Evolutionary conservation across 2,113 vertebrate genomes (phyloP).

Genomic region (Patagioenas fasciata): DNA sequence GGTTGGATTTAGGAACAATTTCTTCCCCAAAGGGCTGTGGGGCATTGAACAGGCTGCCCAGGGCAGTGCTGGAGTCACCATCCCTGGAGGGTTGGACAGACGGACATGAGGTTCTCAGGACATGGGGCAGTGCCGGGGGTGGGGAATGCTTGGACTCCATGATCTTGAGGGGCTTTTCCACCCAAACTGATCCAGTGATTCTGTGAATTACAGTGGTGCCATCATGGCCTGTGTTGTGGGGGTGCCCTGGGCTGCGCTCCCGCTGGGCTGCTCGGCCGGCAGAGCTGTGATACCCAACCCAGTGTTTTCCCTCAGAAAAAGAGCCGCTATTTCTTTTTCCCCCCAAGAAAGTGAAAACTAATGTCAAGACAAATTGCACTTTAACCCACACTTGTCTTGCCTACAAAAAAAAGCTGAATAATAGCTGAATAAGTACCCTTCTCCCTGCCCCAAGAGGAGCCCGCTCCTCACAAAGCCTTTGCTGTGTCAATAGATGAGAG

Average conservation of each 20-base stretch:
- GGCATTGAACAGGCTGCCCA: too few species aligned
- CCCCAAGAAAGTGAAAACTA: conserved; percentile 4
- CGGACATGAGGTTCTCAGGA: too few species aligned
- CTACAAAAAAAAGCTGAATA: background rate
- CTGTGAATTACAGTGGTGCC: background rate
- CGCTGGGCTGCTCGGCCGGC: accelerated
- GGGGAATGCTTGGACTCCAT: too few species aligned
- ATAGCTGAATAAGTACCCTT: background rate
- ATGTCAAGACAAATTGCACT: background rate
- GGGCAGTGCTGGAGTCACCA: too few species aligned
- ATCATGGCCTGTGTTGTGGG: accelerated
- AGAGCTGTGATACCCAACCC: background rate
- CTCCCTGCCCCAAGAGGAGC: background rate
- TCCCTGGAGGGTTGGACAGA: too few species aligned
- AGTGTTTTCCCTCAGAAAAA: background rate
- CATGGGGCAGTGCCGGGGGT: too few species aligned
- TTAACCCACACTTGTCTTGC: conserved; percentile 5
- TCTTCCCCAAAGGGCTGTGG: too few species aligned
- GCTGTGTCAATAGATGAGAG: background rate
- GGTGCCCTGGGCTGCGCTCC: background rate
- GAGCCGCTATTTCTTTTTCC: background rate
- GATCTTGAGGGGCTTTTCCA: too few species aligned
- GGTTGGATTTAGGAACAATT: too few species aligned
- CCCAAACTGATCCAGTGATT: too few species aligned
- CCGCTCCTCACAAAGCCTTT: background rate